phyloP scores from a whole-genome alignment of 2,888 invertebrate species.

The Eueremaeus valkanovi region DNA sequence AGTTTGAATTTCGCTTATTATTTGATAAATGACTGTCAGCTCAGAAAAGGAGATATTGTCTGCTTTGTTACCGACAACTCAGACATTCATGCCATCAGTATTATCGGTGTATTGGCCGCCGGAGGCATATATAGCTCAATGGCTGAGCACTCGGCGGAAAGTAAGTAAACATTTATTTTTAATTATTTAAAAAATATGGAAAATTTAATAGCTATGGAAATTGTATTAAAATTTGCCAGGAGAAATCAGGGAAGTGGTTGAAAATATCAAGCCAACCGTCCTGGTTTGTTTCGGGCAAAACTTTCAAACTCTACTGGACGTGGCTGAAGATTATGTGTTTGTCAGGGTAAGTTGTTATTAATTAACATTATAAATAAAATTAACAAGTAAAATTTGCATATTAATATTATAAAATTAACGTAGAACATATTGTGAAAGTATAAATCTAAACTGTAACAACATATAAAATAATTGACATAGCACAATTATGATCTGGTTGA shows the following conservation, averaged over 20 bases:
- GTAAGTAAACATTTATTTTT: neutral
- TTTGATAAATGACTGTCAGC: constrained; percentile 4
- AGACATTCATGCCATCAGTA: neutral
- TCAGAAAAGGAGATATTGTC: neutral
- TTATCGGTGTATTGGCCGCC: neutral
- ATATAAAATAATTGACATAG: no score
- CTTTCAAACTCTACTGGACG: neutral
- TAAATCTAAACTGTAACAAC: no score
- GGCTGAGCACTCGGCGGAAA: neutral
- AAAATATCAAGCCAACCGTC: constrained; percentile 6
- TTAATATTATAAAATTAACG: no score
- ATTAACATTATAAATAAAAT: neutral
- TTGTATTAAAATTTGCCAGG: neutral
- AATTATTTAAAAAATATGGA: neutral
- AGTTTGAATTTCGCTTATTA: constrained; percentile 20
- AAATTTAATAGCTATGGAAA: no score
- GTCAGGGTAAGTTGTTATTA: neutral
- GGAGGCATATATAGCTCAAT: neutral
- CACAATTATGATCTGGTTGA: no score
- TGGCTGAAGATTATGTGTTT: neutral
- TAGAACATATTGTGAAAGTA: no score
- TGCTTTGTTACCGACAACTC: neutral
- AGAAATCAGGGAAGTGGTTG: neutral
- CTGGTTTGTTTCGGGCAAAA: neutral
- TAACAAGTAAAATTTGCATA: no score